Evolutionary conservation across 2,888 invertebrate genomes (phyloP), one percentile per base, ranked within the genome.

Genomic region (Mesoligia furuncula): DNA sequence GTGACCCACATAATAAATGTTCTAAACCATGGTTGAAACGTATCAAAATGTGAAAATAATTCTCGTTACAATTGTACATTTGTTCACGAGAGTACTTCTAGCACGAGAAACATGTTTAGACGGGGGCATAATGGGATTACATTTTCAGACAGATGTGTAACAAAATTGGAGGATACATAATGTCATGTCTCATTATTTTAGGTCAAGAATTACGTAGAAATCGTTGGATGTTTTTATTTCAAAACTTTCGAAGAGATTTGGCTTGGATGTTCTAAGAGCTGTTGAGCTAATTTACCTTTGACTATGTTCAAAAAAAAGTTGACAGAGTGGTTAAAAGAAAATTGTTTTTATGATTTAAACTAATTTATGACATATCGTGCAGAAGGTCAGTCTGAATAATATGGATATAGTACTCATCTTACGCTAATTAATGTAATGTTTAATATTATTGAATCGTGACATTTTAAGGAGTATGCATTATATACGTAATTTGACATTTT

Each of bases 41-140:
- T 77, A 80, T 75, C 74, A 79, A 80, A 81, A 88, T 86, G 80
- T 79, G 78, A 79, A 82, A 80, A 77, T 80, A 76, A 87, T 83
- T 83, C 73, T 39, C 42, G 65, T 77, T 57, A 75, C 77, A 86
- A 80, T 77, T 80, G 77, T 77, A 82, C 73, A 81, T 84, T 85
- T 84, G 81, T 81, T 75, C 73, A 51, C 31, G 64, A 81, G 71
- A 62, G 77, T 85, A 84, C 77, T 75, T 77, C 42, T 27, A 77
- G 68, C 75, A 68, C 68, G 59, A 61, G 72, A 67, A 80, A 84
- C 76, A 79, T 81, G 82, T 79, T 87, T 80, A 80, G 82, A 81
- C 69, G 73, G 51, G 59, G 70, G 54, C 84, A 86, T 90, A 89
- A 90, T 86, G 86, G 85, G 85, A 90, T 90, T 89, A 88, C 88